Evolutionary conservation across 1,140 invertebrate genomes (phyloP).

Genomic region (Coenobita brevimanus): DNA sequence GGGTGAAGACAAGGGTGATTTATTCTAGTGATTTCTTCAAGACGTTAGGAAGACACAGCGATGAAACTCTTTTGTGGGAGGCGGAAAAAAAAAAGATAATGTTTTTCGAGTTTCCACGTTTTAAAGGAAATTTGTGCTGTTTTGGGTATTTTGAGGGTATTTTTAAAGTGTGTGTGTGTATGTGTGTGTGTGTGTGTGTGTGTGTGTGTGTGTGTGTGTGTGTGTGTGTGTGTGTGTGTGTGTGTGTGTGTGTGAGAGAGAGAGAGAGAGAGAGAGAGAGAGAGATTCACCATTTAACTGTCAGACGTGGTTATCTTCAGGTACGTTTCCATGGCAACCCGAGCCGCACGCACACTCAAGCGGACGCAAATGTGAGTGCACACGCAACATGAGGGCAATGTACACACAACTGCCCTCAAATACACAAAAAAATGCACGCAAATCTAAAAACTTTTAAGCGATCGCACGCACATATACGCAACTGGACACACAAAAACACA

Average conservation of each 20-base stretch:
- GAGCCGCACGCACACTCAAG: not conserved
- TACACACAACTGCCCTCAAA: no score
- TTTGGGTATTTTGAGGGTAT: no score
- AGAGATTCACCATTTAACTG: not conserved
- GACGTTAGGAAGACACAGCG: no score
- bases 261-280: not conserved
- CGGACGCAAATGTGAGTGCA: not conserved
- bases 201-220: constrained; percentile 19
- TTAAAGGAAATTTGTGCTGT: no score
- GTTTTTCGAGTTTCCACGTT: no score
- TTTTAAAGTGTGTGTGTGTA: not conserved
- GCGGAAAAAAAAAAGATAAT: no score
- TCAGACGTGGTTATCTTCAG: no score
- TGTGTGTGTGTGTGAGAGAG: not conserved
- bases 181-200: constrained; percentile 5
- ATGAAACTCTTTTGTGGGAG: no score
- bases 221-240: constrained; percentile 24
- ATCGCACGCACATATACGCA: constrained; percentile 2
- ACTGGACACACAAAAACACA: not conserved
- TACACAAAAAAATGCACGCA: no score
- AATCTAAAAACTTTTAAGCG: not conserved
- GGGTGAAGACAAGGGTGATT: no score
- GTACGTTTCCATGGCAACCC: not conserved
- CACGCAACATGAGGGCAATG: no score
- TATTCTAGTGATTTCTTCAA: no score